phyloP scores from a whole-genome alignment of 2,888 invertebrate species.

The Panzeria rudis region DNA sequence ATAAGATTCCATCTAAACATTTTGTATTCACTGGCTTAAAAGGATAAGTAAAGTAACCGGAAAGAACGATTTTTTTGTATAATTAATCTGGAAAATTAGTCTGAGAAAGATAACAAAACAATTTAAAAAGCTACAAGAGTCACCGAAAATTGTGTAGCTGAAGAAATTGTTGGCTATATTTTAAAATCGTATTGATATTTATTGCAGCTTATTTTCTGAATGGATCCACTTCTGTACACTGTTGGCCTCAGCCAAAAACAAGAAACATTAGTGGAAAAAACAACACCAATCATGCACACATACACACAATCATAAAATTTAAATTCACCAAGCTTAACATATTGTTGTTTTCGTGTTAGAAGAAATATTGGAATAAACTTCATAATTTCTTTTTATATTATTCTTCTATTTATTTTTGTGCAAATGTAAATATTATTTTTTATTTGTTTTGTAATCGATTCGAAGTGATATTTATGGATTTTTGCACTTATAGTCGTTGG shows the following conservation, averaged over 20 bases:
- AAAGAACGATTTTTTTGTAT: not conserved
- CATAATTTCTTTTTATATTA: not conserved
- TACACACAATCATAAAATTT: not conserved
- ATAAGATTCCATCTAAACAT: not conserved
- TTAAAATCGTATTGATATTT: not conserved
- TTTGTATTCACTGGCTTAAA: not conserved
- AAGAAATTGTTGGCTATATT: not conserved
- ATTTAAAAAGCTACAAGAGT: not conserved
- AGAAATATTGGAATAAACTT: not conserved
- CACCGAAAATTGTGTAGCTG: not conserved
- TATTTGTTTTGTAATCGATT: not conserved
- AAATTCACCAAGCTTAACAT: not conserved
- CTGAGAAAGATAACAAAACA: not conserved
- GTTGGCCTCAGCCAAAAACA: too few relatives aligned
- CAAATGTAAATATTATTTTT: not conserved
- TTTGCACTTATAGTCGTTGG: too few relatives aligned
- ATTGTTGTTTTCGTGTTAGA: not conserved
- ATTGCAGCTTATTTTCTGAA: not conserved
- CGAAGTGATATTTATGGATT: not conserved
- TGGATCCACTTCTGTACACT: too few relatives aligned
- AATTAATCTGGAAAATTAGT: not conserved
- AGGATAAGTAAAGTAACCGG: not conserved
- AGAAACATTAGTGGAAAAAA: too few relatives aligned
- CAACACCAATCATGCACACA: too few relatives aligned
- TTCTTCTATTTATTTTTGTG: not conserved